Evolutionary conservation across 1,140 invertebrate species (phyloP), one percentile per base, ranked within the genome.

Genomic region (Penaeus indicus): DNA sequence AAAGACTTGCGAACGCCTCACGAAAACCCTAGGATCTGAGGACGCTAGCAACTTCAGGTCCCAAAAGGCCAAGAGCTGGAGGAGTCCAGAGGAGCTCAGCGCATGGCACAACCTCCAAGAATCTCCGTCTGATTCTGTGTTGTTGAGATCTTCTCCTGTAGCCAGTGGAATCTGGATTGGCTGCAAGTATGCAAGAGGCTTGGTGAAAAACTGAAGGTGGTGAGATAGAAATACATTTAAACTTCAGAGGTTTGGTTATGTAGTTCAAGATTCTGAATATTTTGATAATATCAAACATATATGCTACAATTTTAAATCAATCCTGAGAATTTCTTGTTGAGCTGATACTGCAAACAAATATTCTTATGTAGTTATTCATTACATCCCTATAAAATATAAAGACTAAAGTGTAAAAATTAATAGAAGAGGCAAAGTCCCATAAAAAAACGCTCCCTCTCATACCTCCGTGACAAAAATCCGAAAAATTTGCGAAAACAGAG

Each of bases 1-100:
- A 77, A 84, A 88, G 38, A 88, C 69, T 75, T 88, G 86, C 25
- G 86, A 77, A 60, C 86, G 86, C n/a, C 86, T 75, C n/a, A 62
- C 21, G 47, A 77, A 84, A n/a, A 84, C 84, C 32, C 67, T 77
- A 7, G 86, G 86, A 19, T 88, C 81, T 47, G 72, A 64, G 32
- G 86, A 77, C 13, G 86, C 80, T 1, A 88, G 72, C 25, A 38
- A 62, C 72, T 88, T 88, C 32, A 88, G 81, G 62, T 88, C 86
- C 67, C 54, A 84, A 38, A 88, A 88, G 63, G 86, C 86, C 60
- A 88, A 42, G 47, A 88, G 81, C 61, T 88, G 86, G 2, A 88
- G 86, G 11, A 88, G 81, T 4, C 86, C 86, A 21, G 67, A 64
- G 5, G 81, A 84, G 38, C 80, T 88, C 38, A 88, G 86, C 18